A percentile compares a stretch with the other conserved stretches of the same genome.
Evolutionary conservation across 2,797 vertebrate species (phyloP).

Genomic region (Acrossocheilus fasciatus): DNA sequence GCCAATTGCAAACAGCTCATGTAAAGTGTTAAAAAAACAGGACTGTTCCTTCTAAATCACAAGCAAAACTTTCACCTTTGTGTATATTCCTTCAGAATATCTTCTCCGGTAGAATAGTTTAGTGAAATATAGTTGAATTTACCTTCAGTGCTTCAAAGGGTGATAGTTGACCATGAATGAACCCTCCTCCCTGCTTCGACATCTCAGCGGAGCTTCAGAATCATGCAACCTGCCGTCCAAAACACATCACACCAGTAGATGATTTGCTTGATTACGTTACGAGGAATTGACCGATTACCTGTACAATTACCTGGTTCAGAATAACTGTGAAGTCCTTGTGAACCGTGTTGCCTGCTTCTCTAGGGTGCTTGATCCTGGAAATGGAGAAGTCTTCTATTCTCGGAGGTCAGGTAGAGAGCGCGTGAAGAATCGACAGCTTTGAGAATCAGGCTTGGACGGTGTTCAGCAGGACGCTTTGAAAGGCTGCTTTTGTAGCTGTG

Average conservation of each 20-base stretch:
- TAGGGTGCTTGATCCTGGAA: slow-evolving; percentile 46
- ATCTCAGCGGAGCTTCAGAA: slow-evolving; percentile 1
- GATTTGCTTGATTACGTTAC: neutral
- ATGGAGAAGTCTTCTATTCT: slow-evolving; percentile 52
- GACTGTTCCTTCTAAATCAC: neutral
- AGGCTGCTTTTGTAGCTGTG: slow-evolving; percentile 73
- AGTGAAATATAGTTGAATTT: slow-evolving; percentile 3
- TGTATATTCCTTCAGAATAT: neutral
- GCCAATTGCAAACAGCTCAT: neutral
- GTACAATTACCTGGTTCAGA: slow-evolving; percentile 11
- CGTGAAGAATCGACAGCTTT: slow-evolving; percentile 51
- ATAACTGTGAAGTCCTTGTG: slow-evolving; percentile 37
- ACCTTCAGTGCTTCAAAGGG: neutral
- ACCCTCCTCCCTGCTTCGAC: slow-evolving; percentile 8
- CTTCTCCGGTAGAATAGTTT: neutral
- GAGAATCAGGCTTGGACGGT: slow-evolving; percentile 47
- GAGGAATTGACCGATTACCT: slow-evolving; percentile 16
- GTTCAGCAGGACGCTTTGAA: slow-evolving; percentile 65
- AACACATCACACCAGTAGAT: neutral
- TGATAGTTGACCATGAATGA: neutral
- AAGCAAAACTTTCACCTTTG: neutral
- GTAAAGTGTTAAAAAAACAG: neutral
- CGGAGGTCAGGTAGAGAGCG: slow-evolving; percentile 66
- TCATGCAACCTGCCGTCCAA: neutral
- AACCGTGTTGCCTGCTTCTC: slow-evolving; percentile 4